Evolutionary conservation across 2,797 vertebrate genomes (phyloP).

Genomic region (Sebastes paucispinis): DNA sequence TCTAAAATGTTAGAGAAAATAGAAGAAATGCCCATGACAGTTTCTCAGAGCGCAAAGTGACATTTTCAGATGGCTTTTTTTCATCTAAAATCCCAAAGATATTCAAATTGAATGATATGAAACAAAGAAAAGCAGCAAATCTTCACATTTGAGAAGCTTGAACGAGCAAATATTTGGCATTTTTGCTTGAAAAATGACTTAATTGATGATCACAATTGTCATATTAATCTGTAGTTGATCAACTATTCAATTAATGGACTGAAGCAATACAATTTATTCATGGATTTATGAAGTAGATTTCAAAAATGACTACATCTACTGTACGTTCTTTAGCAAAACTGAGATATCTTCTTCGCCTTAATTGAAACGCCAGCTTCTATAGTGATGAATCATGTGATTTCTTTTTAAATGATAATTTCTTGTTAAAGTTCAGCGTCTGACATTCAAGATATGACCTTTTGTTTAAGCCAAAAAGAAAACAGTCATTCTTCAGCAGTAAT

Average conservation of each 20-base stretch:
- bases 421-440: background rate
- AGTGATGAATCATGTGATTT: background rate
- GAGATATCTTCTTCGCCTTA: background rate
- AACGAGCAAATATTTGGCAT: background rate
- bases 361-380: background rate
- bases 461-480: background rate
- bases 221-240: background rate
- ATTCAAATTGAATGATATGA: background rate
- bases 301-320: background rate
- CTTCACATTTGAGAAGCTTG: background rate
- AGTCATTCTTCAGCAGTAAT: background rate
- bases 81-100: background rate
- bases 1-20: background rate
- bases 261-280: too few species aligned
- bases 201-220: background rate
- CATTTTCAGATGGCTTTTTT: background rate
- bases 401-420: background rate
- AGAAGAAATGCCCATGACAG: too few species aligned
- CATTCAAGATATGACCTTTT: background rate
- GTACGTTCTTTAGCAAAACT: background rate
- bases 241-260: background rate
- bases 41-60: background rate
- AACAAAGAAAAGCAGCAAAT: background rate
- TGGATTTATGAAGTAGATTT: background rate
- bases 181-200: background rate